These are phyloP conservation scores for Helicoverpa assulta DNA, from an alignment of 2,888 invertebrate genomes.

Conservation along the genomic window DNA sequence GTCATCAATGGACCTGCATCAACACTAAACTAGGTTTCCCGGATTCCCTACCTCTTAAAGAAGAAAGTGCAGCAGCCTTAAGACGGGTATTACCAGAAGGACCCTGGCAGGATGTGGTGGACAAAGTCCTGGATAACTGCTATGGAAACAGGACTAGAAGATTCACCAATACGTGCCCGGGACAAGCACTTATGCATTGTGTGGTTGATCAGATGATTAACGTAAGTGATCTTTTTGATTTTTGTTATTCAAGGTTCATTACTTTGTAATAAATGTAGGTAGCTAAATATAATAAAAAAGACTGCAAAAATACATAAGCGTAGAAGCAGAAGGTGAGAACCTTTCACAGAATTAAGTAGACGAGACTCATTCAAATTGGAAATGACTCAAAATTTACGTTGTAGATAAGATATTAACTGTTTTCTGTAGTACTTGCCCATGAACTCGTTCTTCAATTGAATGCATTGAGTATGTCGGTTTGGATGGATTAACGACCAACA, in stretches of 20 bases:
- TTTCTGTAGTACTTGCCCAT: too few species aligned
- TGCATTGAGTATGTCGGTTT: too few species aligned
- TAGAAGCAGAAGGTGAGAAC: too few species aligned
- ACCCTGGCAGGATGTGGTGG: slow-evolving; percentile 73
- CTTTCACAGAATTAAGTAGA: too few species aligned
- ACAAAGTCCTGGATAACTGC: slow-evolving; percentile 70
- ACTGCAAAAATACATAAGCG: too few species aligned
- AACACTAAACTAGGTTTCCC: slow-evolving; percentile 74
- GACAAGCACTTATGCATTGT: slow-evolving; percentile 82
- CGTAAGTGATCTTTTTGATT: slow-evolving; percentile 63
- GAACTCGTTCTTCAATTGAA: too few species aligned
- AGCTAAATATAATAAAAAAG: too few species aligned
- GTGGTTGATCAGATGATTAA: slow-evolving; percentile 80
- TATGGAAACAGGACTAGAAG: slow-evolving; percentile 70
- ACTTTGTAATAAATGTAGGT: too few species aligned
- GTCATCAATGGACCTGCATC: slow-evolving; percentile 81
- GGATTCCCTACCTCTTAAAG: slow-evolving; percentile 69
- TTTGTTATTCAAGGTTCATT: too few species aligned
- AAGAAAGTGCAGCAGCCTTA: slow-evolving; percentile 63
- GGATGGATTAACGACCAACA: not conserved
- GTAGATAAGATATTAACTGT: too few species aligned
- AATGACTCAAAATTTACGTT: too few species aligned
- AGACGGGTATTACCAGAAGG: slow-evolving; percentile 69
- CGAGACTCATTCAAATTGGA: too few species aligned
- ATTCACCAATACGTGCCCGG: slow-evolving; percentile 81